Evolutionary conservation across 2,797 vertebrate species (phyloP).

Genomic region (Dromococcyx pavoninus): DNA sequence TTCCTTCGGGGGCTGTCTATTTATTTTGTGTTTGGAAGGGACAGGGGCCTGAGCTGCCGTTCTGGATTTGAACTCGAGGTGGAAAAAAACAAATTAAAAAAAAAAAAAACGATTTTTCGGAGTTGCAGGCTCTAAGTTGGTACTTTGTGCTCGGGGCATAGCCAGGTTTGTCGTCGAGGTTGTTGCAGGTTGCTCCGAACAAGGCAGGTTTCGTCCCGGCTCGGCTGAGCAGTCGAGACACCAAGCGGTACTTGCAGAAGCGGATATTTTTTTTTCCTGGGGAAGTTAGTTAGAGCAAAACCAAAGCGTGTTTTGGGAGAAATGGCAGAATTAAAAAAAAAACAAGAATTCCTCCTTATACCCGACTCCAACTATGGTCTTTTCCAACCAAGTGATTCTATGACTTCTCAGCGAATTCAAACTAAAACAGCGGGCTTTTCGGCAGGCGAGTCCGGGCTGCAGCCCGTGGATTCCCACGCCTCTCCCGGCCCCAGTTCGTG

Average conservation of each 20-base stretch:
- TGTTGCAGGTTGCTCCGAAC: not conserved
- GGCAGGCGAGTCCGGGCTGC: not conserved
- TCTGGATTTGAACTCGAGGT: not conserved
- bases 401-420: not conserved
- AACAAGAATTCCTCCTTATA: not conserved
- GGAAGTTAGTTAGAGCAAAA: not conserved
- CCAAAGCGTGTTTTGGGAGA: not conserved
- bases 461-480: not conserved
- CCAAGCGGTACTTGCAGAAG: not conserved
- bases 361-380: no score
- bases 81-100: not conserved
- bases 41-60: not conserved
- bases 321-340: not conserved
- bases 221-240: not conserved
- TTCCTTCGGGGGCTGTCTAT: not conserved
- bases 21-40: not conserved
- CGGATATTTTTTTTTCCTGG: fast-evolving
- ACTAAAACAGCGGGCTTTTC: not conserved
- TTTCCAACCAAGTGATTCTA: no score
- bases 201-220: not conserved
- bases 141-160: not conserved
- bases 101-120: not conserved
- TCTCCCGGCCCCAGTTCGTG: not conserved
- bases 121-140: not conserved
- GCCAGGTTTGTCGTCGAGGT: not conserved